Base-by-base conservation (phyloP, 2,797 vertebrate species). In the Sibirionetta formosa region DNA sequence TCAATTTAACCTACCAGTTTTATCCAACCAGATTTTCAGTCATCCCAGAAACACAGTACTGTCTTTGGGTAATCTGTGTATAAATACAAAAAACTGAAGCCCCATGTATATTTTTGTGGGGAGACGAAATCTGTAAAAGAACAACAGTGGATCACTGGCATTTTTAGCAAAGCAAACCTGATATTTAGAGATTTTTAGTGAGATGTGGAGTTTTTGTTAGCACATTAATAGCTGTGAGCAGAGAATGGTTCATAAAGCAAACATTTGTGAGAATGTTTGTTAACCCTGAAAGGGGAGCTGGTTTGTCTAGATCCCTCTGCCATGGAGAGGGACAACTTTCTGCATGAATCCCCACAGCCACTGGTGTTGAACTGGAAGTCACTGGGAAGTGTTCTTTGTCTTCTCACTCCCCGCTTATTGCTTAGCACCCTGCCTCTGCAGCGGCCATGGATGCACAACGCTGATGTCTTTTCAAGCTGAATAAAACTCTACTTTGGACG, bases 321-420 rank as follows among this genome's bases (percentile, higher is more conserved):
- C 69, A 4, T 1, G 35, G 63, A 68, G 64, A 40, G 17, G 51
- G 5, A 5, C 3, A 14, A 19, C 38, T 68, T 40, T 72, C 42
- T 48, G 20, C 36, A 15, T 50, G 69, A 35, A 53, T 80, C 44
- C 48, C 36, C 20, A 35, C 86, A 70, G 65, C 15, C 53, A n/a
- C 36, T 69, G 58, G 7, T 65, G 82, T 72, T 88, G 85, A 72
- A 16, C 72, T 86, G 82, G 23, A 88, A 88, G 76, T 65, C 13
- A 9, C 36, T 78, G 35, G 35, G 53, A 89, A 93, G 48, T 40
- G 22, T 53, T 91, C 14, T 93, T n/a, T 58, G n/a, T 72, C 36
- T 82, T 54, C 46, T 79, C 26, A 24, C 15, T 53, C 42, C 27
- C 4, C 16, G 4, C n/a, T 51, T 11, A 3, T 36, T 22, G 63